These are phyloP conservation scores for Darevskia mixta DNA, from an alignment of 2,797 vertebrate genomes.

Conservation along the genomic window DNA sequence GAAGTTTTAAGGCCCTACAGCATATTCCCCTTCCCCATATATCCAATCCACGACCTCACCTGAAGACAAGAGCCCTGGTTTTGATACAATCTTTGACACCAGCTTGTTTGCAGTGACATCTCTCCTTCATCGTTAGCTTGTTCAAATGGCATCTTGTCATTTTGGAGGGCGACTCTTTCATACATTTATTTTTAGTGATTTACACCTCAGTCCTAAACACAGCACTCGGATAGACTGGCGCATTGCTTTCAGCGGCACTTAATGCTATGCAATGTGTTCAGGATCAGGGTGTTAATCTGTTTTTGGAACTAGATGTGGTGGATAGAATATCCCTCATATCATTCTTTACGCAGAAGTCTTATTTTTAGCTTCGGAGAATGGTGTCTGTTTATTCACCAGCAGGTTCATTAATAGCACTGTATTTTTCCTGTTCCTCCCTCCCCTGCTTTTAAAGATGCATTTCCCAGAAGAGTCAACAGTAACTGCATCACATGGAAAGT, in stretches of 20 bases:
- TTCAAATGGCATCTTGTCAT: not conserved
- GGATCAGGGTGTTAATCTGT: conserved; percentile 11
- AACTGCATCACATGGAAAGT: conserved; percentile 30
- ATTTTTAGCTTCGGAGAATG: conserved; percentile 60
- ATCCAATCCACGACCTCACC: not conserved
- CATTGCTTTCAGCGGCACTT: conserved; percentile 15
- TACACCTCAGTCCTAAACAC: conserved; percentile 2
- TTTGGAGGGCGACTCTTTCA: conserved; percentile 22
- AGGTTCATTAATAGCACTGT: conserved; percentile 46
- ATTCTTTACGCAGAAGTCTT: conserved; percentile 52
- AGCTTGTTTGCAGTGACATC: not conserved
- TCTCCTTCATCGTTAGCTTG: not conserved
- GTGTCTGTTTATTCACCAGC: conserved; percentile 54
- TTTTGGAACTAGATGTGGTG: not conserved
- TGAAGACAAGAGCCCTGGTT: not conserved
- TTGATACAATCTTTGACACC: not conserved
- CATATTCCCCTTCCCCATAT: not conserved
- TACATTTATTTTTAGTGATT: conserved; percentile 27
- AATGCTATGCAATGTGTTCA: not conserved
- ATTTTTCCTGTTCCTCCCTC: conserved; percentile 47
- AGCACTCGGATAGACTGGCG: not conserved
- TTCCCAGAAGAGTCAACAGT: conserved; percentile 47
- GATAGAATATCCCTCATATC: conserved; percentile 34
- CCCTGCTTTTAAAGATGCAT: not conserved
- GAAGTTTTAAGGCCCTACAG: not conserved